These are phyloP conservation scores for Scomber scombrus DNA, from an alignment of 2,113 vertebrate genomes.

Conservation along the genomic window DNA sequence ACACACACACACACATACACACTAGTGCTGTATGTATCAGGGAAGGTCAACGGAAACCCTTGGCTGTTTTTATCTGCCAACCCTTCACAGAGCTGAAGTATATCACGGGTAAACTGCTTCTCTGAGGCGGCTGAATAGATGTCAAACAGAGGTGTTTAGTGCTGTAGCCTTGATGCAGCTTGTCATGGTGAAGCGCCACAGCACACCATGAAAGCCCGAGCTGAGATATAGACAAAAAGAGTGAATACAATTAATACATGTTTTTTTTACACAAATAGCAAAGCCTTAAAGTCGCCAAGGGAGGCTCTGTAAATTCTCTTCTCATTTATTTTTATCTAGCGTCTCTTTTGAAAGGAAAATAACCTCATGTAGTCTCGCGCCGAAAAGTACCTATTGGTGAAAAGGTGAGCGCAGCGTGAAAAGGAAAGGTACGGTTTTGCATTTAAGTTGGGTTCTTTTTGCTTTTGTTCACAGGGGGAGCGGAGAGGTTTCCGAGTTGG, in stretches of 20 bases:
- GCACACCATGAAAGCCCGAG: slow-evolving; percentile 21
- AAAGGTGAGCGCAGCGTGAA: slow-evolving; percentile 66
- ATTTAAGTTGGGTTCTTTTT: slow-evolving; percentile 46
- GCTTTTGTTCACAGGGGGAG: slow-evolving; percentile 59
- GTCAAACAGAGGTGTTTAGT: slow-evolving; percentile 49
- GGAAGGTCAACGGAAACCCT: slow-evolving; percentile 60
- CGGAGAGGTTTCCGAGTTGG: slow-evolving; percentile 55
- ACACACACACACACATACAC: slow-evolving; percentile 7
- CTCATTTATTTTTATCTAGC: slow-evolving; percentile 58
- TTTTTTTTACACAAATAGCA: slow-evolving; percentile 38
- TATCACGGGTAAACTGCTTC: slow-evolving; percentile 48
- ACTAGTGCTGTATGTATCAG: slow-evolving; percentile 26
- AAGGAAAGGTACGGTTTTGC: slow-evolving; percentile 51
- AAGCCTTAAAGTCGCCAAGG: slow-evolving; percentile 46
- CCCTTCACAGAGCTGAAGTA: slow-evolving; percentile 52
- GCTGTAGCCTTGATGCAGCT: slow-evolving; percentile 48
- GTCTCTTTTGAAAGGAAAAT: slow-evolving; percentile 51
- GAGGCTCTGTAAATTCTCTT: slow-evolving; percentile 43
- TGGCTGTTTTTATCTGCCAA: slow-evolving; percentile 57
- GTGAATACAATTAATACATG: slow-evolving; percentile 36
- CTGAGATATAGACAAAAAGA: background rate
- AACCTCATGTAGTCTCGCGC: slow-evolving; percentile 35
- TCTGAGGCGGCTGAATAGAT: slow-evolving; percentile 51
- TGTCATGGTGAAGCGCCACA: slow-evolving; percentile 14
- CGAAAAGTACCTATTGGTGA: slow-evolving; percentile 45